Evolutionary conservation across 2,888 invertebrate genomes (phyloP), one percentile per base, ranked within the genome.

Genomic region (Epistrophe eligans): DNA sequence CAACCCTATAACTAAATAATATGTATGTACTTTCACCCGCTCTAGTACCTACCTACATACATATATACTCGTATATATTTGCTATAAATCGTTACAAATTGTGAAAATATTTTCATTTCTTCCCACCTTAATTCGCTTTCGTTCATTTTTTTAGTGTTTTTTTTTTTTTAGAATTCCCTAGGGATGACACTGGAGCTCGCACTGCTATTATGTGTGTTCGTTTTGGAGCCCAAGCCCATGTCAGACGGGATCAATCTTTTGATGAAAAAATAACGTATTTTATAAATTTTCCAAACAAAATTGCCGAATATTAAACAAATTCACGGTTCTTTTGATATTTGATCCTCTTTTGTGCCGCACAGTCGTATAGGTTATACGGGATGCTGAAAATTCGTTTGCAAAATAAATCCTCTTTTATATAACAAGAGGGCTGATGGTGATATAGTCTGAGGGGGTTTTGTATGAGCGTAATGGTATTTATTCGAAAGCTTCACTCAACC

Each of bases 1-100:
- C 57, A 15, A 66, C 58, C 19, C 32, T 24, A 24, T 15, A 45
- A 2, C 58, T n/a, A 13, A 9, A 10, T 32, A 13, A 40, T n/a
- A n/a, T 2, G 5, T 2, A 8, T 10, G 6, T 40, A 17, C 35
- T 35, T 58, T 58, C 11, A 62, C 43, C 43, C 40, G 2, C 17
- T 58, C 67, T 11, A 57, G 24, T 24, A 24, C 24, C 24, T 24
- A 24, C 24, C 24, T 24, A 24, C 24, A 24, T 24, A 24, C 24
- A 24, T 24, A 24, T 24, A 24, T 24, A 24, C 24, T 24, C 24
- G 24, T 24, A 35, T 35, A 35, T 58, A 73, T 64, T 79, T 52
- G 55, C 76, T 48, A 77, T 77, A 84, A 80, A 84, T 84, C 60
- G 80, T 67, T 62, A 70, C 80, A 80, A 84, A 80, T 84, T 84